These are phyloP conservation scores for Neotoxoptera formosana DNA, from an alignment of 1,140 invertebrate genomes.

Conservation along the genomic window DNA sequence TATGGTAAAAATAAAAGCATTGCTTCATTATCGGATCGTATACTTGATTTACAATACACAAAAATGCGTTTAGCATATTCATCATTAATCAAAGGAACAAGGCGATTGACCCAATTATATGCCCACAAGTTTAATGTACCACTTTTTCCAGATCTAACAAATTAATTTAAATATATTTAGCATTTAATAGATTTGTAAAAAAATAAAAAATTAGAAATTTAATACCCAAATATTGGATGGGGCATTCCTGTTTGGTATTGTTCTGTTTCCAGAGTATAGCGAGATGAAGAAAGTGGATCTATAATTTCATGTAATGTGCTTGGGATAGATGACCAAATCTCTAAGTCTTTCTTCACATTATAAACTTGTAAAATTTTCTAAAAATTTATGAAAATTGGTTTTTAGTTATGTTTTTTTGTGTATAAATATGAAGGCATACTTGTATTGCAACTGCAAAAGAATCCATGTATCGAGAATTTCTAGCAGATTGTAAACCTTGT, in stretches of 20 bases:
- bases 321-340: constrained; percentile 59
- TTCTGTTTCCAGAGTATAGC: constrained; percentile 51
- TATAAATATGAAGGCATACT: constrained; percentile 67
- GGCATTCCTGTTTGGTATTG: constrained; percentile 46
- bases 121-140: constrained; percentile 76
- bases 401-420: background rate
- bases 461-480: constrained; percentile 75
- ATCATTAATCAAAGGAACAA: constrained; percentile 69
- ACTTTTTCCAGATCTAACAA: constrained; percentile 72
- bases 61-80: constrained; percentile 69
- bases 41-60: constrained; percentile 73
- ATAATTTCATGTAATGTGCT: constrained; percentile 60
- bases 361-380: constrained; percentile 55
- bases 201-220: background rate
- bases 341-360: constrained; percentile 68
- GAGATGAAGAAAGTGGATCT: constrained; percentile 59
- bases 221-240: constrained; percentile 53
- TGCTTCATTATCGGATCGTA: constrained; percentile 73
- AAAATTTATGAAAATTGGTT: constrained; percentile 42
- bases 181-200: background rate
- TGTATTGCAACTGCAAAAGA: constrained; percentile 78
- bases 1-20: constrained; percentile 77
- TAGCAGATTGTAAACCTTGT: constrained; percentile 76
- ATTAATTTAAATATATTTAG: constrained; percentile 42
- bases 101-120: constrained; percentile 72